phyloP scores from a whole-genome alignment of 1,140 invertebrate genomes.

The Sycobia sp. region DNA sequence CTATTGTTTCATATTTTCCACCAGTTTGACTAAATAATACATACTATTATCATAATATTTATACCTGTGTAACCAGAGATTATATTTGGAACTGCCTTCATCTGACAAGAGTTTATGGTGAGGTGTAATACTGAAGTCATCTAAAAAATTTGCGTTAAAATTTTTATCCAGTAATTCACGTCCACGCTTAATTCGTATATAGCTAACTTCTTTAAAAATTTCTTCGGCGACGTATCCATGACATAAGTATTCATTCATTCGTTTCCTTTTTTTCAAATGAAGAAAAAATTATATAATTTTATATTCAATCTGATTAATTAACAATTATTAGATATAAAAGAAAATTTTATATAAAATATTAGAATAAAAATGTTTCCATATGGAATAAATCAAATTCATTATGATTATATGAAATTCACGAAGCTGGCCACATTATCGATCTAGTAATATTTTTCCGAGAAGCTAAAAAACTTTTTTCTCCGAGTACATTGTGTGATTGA shows the following conservation, averaged over 20 bases:
- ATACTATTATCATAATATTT: neutral
- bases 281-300: neutral
- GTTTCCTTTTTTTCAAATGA: conserved; percentile 53
- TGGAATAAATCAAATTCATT: too few relatives aligned
- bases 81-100: conserved; percentile 70
- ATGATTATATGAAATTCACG: too few relatives aligned
- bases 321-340: too few relatives aligned
- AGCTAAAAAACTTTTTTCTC: too few relatives aligned
- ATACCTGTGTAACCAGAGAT: conserved; percentile 72
- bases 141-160: conserved; percentile 38
- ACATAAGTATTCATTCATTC: conserved; percentile 76
- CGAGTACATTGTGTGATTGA: too few relatives aligned
- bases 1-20: too few relatives aligned
- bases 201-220: conserved; percentile 68
- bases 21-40: neutral
- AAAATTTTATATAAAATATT: too few relatives aligned
- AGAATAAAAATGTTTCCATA: too few relatives aligned
- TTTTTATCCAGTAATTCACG: neutral
- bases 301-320: too few relatives aligned
- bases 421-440: too few relatives aligned
- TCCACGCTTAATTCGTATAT: conserved; percentile 40
- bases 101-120: conserved; percentile 67
- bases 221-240: conserved; percentile 72
- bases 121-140: conserved; percentile 49
- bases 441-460: too few relatives aligned